Evolutionary conservation across 1,140 invertebrate species (phyloP), one percentile per base, ranked within the genome.

Genomic region (Drosophila trapezifrons): DNA sequence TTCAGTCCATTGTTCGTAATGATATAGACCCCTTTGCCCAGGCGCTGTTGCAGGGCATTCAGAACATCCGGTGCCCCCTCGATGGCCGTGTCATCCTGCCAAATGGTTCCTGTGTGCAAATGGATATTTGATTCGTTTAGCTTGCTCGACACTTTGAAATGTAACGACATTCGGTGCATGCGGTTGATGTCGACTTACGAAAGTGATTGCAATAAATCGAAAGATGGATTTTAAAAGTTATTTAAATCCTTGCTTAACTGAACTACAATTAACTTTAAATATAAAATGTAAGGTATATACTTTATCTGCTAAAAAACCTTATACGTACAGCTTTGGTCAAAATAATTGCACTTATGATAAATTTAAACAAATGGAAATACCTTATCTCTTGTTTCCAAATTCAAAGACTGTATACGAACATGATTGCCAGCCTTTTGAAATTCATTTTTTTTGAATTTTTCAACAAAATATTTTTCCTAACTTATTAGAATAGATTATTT

Each of bases 1-100:
- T 97, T 98, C 13, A 96, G 96, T n/a, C 97, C 97, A 92, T 99
- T 99, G 91, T 99, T 99, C 2, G 98, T 99, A 0, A 99, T 95
- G 91, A 96, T 98, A 91, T 97, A 97, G 47, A 98, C 94, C 91
- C 94, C 94, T 92, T 98, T 99, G 3, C 96, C 97, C n/a, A 94
- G 57, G 2, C 66, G 73, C 52, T 94, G 92, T 58, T 94, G 93
- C 22, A 98, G 94, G 32, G 93, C 93, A 81, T 96, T 96, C 51
- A 98, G 92, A 7, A 96, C 94, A 52, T 96, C 94, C n/a, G 94
- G 93, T n/a, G 97, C 95, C 4, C 95, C 94, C 38, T 93, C 91
- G 40, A 98, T 95, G 1, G 94, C 93, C 66, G 93, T 93, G 76
- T 95, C 95, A 59, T 95, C 94, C 52, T 96, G 93, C 97, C 97